Percentiles rank a stretch among this genome's conserved stretches.
Conservation (phyloP, 2,797 vertebrate species). For the Enteromius thamalakanensis region DNA sequence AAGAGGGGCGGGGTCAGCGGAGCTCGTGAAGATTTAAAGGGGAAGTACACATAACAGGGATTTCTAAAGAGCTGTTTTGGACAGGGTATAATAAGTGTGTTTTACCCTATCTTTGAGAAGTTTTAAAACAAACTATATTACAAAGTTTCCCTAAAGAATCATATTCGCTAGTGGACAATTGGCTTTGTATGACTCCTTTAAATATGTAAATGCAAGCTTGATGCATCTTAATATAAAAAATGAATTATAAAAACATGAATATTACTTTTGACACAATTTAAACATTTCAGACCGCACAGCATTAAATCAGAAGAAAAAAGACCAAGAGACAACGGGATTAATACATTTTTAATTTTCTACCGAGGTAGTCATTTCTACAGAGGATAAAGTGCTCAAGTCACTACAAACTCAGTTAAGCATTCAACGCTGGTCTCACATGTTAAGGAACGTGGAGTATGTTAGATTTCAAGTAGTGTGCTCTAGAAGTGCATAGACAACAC, state of each 20-base stretch:
- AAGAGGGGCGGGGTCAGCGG: too few relatives aligned
- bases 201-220: not conserved
- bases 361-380: constrained; percentile 37
- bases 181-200: too few relatives aligned
- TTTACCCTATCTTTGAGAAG: too few relatives aligned
- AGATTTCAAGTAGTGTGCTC: constrained; percentile 21
- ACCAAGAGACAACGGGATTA: not conserved
- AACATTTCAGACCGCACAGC: not conserved
- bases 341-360: not conserved
- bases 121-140: too few relatives aligned
- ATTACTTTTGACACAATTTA: not conserved
- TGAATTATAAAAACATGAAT: not conserved
- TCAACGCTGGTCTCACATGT: not conserved
- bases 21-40: too few relatives aligned
- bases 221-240: not conserved
- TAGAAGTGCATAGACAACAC: constrained; percentile 28
- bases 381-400: constrained; percentile 21
- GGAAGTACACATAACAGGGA: too few relatives aligned
- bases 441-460: not conserved
- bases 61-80: too few relatives aligned
- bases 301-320: not conserved
- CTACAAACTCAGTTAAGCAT: not conserved
- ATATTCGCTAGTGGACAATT: too few relatives aligned
- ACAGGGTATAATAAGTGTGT: too few relatives aligned
- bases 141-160: too few relatives aligned